Base-by-base conservation (phyloP, 2,797 vertebrate species). In the Gymnothorax reevesii region DNA sequence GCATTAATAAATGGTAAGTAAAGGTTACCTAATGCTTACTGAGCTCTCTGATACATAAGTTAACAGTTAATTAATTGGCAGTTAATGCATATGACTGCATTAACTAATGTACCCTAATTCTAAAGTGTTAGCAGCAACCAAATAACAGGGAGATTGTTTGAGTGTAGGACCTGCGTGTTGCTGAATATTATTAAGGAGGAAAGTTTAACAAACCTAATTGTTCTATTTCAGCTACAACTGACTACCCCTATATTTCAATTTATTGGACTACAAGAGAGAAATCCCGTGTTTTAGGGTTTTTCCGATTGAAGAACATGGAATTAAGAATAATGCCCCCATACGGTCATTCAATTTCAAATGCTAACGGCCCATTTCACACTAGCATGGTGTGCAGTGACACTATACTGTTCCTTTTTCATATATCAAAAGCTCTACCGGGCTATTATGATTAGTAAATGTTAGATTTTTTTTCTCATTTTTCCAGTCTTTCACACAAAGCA, bases 171-270 rank as follows among this genome's bases (percentile, higher is more conserved):
- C 55, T 20, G 42, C 71, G 66, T 52, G 64, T 49, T 22, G 54
- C 71, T 7, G 22, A 57, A 64, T 71, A 55, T 55, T 55, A 86
- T 27, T 86, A 66, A 69, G 64, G 54, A 86, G 59, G 25, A 52
- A 27, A 20, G 49, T 82, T 57, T 60, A 25, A 82, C 27, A 83
- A 83, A 83, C 25, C 25, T 20, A 55, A 13, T 27, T 83, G 83
- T 83, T 83, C 2, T 80, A 6, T 17, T 82, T 4, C 22, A 22
- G 52, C 52, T 20, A 82, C 20, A 82, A 22, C 52, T 82, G 80
- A 82, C 54, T 57, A n/a, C 42, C 42, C 27, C 49, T 20, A 54
- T 79, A 79, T 54, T 79, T 79, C 75, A 79, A 2, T 52, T 42
- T 15, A 82, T 25, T 57, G 22, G 0, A n/a, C 55, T 55, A n/a